These are phyloP conservation scores for Odontophorus gujanensis DNA, from an alignment of 2,113 vertebrate genomes.

Conservation along the genomic window DNA sequence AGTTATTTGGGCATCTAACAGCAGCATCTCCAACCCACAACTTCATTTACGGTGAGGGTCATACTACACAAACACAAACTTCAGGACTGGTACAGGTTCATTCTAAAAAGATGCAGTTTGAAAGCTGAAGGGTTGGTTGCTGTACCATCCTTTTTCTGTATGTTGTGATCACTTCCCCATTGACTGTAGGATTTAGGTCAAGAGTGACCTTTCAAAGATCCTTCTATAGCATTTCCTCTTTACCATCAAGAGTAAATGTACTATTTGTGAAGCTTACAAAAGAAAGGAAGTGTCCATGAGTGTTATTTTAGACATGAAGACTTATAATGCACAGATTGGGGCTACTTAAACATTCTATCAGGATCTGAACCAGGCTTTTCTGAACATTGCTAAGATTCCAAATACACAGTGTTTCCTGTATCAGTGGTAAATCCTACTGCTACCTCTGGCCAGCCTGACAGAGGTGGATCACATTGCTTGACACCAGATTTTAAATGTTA, in stretches of 20 bases:
- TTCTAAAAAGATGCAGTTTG: not conserved
- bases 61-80: not conserved
- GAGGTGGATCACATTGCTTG: not conserved
- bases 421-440: not conserved
- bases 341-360: not conserved
- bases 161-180: not conserved
- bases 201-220: not conserved
- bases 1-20: not conserved
- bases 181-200: not conserved
- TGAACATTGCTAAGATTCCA: not conserved
- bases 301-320: not conserved
- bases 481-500: not conserved
- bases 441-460: not conserved
- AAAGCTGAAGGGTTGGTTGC: accelerated
- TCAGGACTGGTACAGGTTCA: not conserved
- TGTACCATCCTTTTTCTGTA: not conserved
- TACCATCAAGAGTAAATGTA: not conserved
- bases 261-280: accelerated
- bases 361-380: not conserved
- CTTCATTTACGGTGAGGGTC: not conserved
- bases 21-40: not conserved
- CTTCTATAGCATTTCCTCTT: not conserved
- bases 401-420: accelerated
- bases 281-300: not conserved
- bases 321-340: not conserved